Percentiles rank a stretch among this genome's conserved stretches.
Evolutionary conservation across 2,113 vertebrate species (phyloP).

Genomic region (Pteruthius melanotis): DNA sequence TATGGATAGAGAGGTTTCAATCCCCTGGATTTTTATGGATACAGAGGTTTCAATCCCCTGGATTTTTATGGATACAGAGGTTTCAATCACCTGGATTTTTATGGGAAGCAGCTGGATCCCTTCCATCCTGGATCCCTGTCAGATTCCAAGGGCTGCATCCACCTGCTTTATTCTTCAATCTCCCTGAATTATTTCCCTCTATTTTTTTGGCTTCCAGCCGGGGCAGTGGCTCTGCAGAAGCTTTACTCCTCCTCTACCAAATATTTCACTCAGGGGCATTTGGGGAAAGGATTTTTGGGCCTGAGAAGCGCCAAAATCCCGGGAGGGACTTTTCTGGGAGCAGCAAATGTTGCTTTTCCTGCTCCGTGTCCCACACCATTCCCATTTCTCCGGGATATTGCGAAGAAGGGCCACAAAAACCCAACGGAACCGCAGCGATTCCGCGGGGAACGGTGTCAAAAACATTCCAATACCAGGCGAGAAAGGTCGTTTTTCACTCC

Average conservation of each 20-base stretch:
- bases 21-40: background rate
- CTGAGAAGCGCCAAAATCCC: background rate
- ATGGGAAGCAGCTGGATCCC: background rate
- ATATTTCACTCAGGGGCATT: background rate
- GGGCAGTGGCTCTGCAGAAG: background rate
- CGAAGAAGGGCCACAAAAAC: background rate
- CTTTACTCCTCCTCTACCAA: background rate
- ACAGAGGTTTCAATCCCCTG: background rate
- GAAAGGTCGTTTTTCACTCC: background rate
- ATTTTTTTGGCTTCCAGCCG: background rate
- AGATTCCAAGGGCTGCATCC: background rate
- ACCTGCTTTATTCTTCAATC: background rate
- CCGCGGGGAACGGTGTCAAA: background rate
- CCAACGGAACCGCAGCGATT: background rate
- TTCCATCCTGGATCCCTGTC: background rate
- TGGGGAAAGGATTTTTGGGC: background rate
- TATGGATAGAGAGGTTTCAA: background rate
- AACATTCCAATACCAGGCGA: background rate
- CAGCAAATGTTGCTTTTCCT: background rate
- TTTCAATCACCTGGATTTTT: background rate
- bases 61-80: background rate
- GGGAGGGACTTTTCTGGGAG: background rate
- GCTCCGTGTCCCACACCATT: background rate
- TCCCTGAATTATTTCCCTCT: background rate
- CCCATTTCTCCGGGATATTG: background rate